Evolutionary conservation across 2,888 invertebrate species (phyloP).

Genomic region (Homarus gammarus): DNA sequence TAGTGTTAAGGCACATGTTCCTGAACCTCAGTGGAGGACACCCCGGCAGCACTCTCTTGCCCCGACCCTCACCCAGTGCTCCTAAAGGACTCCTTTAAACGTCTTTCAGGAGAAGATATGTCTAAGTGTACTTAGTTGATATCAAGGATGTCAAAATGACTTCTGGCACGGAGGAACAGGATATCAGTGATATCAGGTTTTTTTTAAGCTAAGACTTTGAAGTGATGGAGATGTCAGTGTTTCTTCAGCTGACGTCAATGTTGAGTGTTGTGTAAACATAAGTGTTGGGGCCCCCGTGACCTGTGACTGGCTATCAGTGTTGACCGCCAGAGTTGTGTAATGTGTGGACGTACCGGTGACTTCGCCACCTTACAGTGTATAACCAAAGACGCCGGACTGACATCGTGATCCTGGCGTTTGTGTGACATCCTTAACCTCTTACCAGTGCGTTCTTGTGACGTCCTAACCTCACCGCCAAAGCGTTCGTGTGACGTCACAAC

Average conservation of each 20-base stretch:
- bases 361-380: too few species aligned
- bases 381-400: too few species aligned
- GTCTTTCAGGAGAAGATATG: not conserved
- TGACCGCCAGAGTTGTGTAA: not conserved
- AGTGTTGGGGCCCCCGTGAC: too few species aligned
- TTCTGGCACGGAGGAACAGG: not conserved
- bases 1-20: not conserved
- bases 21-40: not conserved
- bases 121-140: slow-evolving; percentile 9
- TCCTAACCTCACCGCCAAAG: too few species aligned
- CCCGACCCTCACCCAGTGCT: not conserved
- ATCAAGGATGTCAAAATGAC: not conserved
- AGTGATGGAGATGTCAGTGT: too few species aligned
- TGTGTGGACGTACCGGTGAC: not conserved
- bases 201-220: too few species aligned
- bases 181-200: not conserved
- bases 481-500: too few species aligned
- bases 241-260: too few species aligned
- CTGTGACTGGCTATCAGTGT: not conserved
- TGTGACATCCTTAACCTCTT: too few species aligned
- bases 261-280: too few species aligned
- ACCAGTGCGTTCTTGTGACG: too few species aligned
- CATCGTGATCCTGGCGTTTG: too few species aligned
- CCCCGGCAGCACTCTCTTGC: not conserved
- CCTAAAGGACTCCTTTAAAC: not conserved